Evolutionary conservation across 2,113 vertebrate species (phyloP).

Genomic region (Salminus brasiliensis): DNA sequence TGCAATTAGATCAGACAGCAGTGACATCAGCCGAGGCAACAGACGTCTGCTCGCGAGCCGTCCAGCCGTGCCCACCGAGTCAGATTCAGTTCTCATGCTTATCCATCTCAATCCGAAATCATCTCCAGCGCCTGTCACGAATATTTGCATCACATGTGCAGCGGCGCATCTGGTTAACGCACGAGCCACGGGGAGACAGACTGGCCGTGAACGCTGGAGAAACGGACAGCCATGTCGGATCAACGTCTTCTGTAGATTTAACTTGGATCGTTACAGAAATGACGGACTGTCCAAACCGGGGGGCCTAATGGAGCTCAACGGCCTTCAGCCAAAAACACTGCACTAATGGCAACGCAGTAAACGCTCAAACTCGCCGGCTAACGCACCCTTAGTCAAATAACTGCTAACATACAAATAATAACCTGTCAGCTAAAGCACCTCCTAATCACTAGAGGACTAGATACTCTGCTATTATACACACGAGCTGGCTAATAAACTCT

Average conservation of each 20-base stretch:
- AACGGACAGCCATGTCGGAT: background rate
- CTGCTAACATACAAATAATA: too few species aligned
- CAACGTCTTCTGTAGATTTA: background rate
- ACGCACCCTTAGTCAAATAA: too few species aligned
- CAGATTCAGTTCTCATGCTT: conserved; percentile 31
- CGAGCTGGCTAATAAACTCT: too few species aligned
- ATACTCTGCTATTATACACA: too few species aligned
- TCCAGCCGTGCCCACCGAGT: conserved; percentile 9
- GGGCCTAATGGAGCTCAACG: too few species aligned
- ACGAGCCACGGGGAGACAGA: background rate
- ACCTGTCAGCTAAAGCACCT: too few species aligned
- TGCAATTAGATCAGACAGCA: conserved; percentile 38
- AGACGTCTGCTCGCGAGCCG: conserved; percentile 7
- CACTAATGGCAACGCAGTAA: too few species aligned
- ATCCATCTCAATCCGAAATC: conserved; percentile 23
- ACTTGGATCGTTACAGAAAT: background rate
- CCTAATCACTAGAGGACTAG: too few species aligned
- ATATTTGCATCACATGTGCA: conserved; percentile 1
- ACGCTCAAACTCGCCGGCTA: too few species aligned
- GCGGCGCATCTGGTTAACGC: background rate
- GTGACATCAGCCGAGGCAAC: conserved; percentile 17
- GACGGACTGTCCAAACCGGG: too few species aligned
- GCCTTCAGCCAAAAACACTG: too few species aligned
- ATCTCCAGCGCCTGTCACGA: background rate
- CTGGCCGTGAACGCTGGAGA: background rate